phyloP scores from a whole-genome alignment of 2,888 invertebrate species.

The Helleia helle region DNA sequence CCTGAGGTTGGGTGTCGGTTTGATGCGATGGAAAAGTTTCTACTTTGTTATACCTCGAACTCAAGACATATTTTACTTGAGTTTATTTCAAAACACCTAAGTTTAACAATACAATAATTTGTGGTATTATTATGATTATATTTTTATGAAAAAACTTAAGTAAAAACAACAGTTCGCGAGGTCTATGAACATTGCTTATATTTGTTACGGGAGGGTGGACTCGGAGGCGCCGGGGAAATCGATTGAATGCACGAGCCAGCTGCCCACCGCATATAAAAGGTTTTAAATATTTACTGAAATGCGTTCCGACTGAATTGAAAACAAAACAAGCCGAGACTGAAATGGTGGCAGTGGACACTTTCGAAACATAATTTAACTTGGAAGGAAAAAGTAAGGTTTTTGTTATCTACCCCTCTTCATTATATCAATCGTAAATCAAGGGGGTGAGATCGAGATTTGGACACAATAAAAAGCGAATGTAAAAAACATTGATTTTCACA shows the following conservation, averaged over 20 bases:
- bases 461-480: background rate
- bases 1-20: slow-evolving; percentile 15
- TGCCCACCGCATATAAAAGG: slow-evolving; percentile 6
- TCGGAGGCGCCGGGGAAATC: slow-evolving; percentile 20
- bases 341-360: background rate
- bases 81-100: background rate
- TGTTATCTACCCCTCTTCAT: slow-evolving; percentile 12
- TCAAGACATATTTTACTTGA: background rate
- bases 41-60: no score
- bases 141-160: background rate
- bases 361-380: background rate
- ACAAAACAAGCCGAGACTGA: background rate
- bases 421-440: slow-evolving; percentile 19
- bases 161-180: background rate
- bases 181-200: slow-evolving; percentile 7
- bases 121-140: background rate
- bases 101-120: no score
- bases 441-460: slow-evolving; percentile 15
- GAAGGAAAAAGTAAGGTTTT: slow-evolving; percentile 2
- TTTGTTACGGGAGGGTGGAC: slow-evolving; percentile 14
- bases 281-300: slow-evolving; percentile 7
- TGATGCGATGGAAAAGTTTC: slow-evolving; percentile 2
- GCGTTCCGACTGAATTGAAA: background rate
- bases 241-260: slow-evolving; percentile 18
- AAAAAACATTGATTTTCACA: background rate